Evolutionary conservation across 2,797 vertebrate genomes (phyloP).

Genomic region (Protosalanx chinensis): DNA sequence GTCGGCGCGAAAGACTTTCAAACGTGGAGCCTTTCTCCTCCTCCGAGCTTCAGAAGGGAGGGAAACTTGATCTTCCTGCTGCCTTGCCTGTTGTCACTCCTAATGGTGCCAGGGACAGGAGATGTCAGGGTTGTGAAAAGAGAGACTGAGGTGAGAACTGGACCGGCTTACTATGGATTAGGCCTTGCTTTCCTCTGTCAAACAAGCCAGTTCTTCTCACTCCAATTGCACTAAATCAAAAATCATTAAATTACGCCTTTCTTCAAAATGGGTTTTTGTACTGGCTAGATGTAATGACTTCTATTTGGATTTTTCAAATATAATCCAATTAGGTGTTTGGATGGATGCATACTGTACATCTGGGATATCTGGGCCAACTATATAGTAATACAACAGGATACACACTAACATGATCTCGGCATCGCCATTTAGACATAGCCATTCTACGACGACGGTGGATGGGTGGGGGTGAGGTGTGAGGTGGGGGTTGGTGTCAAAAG

Average conservation of each 20-base stretch:
- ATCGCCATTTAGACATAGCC: too few relatives aligned
- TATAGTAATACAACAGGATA: neutral
- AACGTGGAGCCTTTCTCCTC: slow-evolving; percentile 32
- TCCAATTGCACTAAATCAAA: slow-evolving; percentile 44
- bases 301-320: slow-evolving; percentile 67
- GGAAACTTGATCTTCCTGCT: slow-evolving; percentile 47
- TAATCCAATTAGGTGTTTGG: slow-evolving; percentile 68
- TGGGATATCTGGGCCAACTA: slow-evolving; percentile 37
- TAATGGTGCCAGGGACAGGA: slow-evolving; percentile 54
- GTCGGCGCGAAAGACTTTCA: slow-evolving; percentile 48
- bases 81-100: slow-evolving; percentile 47
- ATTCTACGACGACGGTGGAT: too few relatives aligned
- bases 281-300: slow-evolving; percentile 56
- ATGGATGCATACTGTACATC: slow-evolving; percentile 33
- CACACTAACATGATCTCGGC: too few relatives aligned
- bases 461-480: slow-evolving; percentile 22
- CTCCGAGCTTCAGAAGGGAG: slow-evolving; percentile 31
- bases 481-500: slow-evolving; percentile 46
- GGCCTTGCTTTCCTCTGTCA: neutral
- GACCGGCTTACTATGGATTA: slow-evolving; percentile 29
- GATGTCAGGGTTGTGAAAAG: slow-evolving; percentile 56
- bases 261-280: slow-evolving; percentile 53
- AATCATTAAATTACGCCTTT: slow-evolving; percentile 54
- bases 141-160: slow-evolving; percentile 49
- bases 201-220: neutral